Evolutionary conservation across 2,113 vertebrate species (phyloP).

Genomic region (Chionodraco myersi): DNA sequence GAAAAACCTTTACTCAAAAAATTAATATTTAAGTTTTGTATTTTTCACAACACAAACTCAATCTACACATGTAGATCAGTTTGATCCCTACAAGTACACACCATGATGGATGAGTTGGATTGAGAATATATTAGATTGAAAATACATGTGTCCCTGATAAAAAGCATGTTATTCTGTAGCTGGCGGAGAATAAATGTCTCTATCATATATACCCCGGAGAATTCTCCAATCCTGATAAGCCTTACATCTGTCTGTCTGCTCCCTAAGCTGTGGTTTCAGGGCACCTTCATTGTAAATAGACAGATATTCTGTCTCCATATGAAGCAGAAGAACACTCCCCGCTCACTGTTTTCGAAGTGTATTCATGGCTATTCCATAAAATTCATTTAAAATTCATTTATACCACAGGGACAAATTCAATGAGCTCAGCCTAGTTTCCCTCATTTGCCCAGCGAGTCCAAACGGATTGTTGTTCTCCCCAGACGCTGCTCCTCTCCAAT

Average conservation of each 20-base stretch:
- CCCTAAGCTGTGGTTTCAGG: constrained; percentile 31
- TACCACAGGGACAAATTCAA: constrained; percentile 74
- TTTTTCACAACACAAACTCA: constrained; percentile 2
- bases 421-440: constrained; percentile 77
- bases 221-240: constrained; percentile 54
- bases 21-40: constrained; percentile 30
- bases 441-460: constrained; percentile 78
- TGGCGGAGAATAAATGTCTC: constrained; percentile 61
- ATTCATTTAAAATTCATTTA: constrained; percentile 79
- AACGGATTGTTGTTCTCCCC: constrained; percentile 79
- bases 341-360: constrained; percentile 57
- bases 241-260: constrained; percentile 54
- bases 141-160: constrained; percentile 47
- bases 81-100: constrained; percentile 46
- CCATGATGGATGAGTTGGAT: constrained; percentile 61
- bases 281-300: constrained; percentile 37
- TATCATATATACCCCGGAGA: constrained; percentile 57
- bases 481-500: constrained; percentile 73
- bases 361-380: constrained; percentile 69
- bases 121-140: constrained; percentile 62
- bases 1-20: constrained; percentile 25
- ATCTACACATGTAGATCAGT: constrained; percentile 50
- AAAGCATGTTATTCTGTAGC: constrained; percentile 43
- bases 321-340: constrained; percentile 14
- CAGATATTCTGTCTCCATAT: constrained; percentile 16